Conservation (phyloP, 2,113 vertebrate species). For the Plecotus auritus region DNA sequence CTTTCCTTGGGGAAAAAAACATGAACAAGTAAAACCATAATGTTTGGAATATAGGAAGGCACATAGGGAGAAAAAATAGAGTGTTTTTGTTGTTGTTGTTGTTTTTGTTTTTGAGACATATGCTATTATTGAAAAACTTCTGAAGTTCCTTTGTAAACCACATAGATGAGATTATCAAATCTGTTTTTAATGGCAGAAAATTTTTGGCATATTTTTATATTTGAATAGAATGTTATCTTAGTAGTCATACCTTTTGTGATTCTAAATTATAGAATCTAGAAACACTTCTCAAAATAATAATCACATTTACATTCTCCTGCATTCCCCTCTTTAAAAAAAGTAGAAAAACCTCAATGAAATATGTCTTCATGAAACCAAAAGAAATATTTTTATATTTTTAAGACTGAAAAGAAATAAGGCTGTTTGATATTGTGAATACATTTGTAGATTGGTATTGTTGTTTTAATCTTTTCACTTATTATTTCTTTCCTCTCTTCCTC, state of each 20-base stretch:
- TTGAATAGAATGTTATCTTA: background rate
- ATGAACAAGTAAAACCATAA: background rate
- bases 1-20: background rate
- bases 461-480: background rate
- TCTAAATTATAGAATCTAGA: background rate
- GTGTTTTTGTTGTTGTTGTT: background rate
- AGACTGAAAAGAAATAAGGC: background rate
- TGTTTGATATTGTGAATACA: background rate
- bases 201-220: background rate
- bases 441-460: background rate
- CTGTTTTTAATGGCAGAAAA: background rate
- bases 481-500: background rate
- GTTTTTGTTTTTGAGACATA: background rate
- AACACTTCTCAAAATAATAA: background rate
- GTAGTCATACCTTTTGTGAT: background rate
- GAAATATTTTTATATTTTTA: background rate
- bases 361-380: background rate
- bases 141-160: background rate
- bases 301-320: background rate
- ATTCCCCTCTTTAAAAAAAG: background rate
- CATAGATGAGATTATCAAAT: background rate
- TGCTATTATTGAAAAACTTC: background rate
- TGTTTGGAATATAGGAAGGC: background rate
- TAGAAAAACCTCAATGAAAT: background rate
- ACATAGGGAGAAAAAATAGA: background rate